phyloP scores from a whole-genome alignment of 2,797 vertebrate species.

The Lepidocolaptes lacrymiger region DNA sequence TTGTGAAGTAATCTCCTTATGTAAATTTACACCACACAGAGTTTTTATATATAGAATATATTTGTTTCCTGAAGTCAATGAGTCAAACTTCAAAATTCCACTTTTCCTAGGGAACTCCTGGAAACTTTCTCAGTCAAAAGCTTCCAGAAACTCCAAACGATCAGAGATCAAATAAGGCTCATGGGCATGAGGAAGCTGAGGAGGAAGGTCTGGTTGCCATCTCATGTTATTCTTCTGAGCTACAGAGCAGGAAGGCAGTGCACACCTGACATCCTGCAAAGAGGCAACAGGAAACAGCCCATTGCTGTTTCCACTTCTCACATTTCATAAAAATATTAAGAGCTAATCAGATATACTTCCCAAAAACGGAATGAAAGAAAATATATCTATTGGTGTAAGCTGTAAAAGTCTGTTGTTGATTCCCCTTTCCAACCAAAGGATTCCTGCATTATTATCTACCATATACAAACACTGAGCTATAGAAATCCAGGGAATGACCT shows the following conservation, averaged over 20 bases:
- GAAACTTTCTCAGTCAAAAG: not conserved
- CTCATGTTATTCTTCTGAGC: not conserved
- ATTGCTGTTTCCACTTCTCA: not conserved
- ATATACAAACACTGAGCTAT: not conserved
- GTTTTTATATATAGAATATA: not conserved
- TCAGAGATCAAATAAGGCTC: not conserved
- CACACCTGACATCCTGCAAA: not conserved
- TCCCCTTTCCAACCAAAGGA: not conserved
- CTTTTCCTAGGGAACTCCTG: not conserved
- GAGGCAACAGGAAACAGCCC: not conserved
- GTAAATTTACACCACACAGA: not conserved
- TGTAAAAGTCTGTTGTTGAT: not conserved
- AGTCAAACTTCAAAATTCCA: not conserved
- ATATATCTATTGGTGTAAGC: not conserved
- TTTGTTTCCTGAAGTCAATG: not conserved
- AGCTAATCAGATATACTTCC: not conserved
- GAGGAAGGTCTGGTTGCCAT: not conserved
- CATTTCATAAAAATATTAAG: not conserved
- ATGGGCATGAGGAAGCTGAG: accelerated
- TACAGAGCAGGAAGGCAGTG: not conserved
- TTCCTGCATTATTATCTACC: not conserved
- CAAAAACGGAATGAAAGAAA: not conserved
- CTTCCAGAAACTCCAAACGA: not conserved
- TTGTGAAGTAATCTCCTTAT: not conserved
- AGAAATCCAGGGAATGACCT: not conserved